Evolutionary conservation across 2,113 vertebrate species (phyloP).

Genomic region (Climacteris rufus): DNA sequence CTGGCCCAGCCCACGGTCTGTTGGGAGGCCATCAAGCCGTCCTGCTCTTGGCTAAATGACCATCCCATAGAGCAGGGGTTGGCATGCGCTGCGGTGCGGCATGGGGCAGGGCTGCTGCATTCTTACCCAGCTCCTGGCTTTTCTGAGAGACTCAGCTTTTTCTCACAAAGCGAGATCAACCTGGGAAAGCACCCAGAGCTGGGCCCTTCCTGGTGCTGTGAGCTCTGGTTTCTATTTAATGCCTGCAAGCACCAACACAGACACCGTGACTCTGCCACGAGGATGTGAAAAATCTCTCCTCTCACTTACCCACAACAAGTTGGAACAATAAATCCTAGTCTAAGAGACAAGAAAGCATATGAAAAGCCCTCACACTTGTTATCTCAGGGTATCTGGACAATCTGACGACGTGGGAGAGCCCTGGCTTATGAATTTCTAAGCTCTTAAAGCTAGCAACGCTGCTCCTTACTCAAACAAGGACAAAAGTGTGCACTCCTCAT

Average conservation of each 20-base stretch:
- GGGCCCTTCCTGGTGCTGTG: background rate
- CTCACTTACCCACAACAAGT: background rate
- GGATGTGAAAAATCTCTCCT: background rate
- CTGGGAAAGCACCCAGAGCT: background rate
- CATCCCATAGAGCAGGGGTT: background rate
- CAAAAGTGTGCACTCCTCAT: background rate
- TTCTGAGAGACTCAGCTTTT: background rate
- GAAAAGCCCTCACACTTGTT: background rate
- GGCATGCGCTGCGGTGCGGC: rapidly evolving
- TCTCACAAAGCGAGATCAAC: rapidly evolving
- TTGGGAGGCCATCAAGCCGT: background rate
- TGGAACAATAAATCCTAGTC: background rate
- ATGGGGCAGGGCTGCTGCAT: background rate
- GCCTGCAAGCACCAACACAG: background rate
- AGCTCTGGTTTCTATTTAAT: background rate
- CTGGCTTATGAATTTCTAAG: background rate
- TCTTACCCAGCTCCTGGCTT: background rate
- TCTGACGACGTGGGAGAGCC: rapidly evolving
- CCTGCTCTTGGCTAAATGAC: background rate
- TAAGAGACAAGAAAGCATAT: background rate
- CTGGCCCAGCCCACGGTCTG: background rate
- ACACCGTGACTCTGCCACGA: rapidly evolving
- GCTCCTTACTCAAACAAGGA: background rate
- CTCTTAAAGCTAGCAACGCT: background rate
- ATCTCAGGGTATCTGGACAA: background rate